Evolutionary conservation across 30 jellyfish, hydroid and myxozoan genomes (phyloP).

Genomic region (Rhopilema esculentum): DNA sequence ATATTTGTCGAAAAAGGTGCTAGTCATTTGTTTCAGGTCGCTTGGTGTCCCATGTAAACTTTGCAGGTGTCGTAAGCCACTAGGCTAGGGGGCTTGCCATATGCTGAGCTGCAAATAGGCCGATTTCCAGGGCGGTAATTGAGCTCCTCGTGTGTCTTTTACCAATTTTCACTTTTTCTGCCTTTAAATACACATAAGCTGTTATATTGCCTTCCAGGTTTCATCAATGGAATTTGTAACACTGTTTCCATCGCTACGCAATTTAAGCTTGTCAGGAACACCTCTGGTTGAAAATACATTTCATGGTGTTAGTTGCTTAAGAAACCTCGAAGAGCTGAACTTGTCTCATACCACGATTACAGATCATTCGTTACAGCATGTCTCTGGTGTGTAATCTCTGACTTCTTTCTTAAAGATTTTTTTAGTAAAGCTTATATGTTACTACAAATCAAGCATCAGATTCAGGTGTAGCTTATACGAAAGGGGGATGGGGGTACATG

Average conservation of each 20-base stretch:
- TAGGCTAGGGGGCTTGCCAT: too few species aligned
- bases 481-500: too few species aligned
- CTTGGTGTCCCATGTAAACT: too few species aligned
- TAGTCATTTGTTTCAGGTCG: too few species aligned
- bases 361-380: constrained; percentile 28
- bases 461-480: neutral
- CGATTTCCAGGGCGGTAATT: too few species aligned
- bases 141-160: too few species aligned
- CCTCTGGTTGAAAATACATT: constrained; percentile 12
- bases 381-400: constrained; percentile 18
- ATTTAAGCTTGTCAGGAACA: constrained; percentile 45
- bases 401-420: neutral
- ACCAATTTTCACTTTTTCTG: too few species aligned
- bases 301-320: neutral
- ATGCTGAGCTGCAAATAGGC: too few species aligned
- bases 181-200: too few species aligned
- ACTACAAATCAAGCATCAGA: neutral
- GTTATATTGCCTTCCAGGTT: constrained; percentile 4
- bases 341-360: constrained; percentile 31
- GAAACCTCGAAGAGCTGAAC: constrained; percentile 24
- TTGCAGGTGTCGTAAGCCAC: too few species aligned
- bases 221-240: constrained; percentile 25
- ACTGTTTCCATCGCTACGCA: constrained; percentile 5
- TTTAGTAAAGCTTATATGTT: neutral
- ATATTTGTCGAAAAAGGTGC: too few species aligned